phyloP scores from a whole-genome alignment of 2,113 vertebrate species.

The Ivindomyrus marchei region DNA sequence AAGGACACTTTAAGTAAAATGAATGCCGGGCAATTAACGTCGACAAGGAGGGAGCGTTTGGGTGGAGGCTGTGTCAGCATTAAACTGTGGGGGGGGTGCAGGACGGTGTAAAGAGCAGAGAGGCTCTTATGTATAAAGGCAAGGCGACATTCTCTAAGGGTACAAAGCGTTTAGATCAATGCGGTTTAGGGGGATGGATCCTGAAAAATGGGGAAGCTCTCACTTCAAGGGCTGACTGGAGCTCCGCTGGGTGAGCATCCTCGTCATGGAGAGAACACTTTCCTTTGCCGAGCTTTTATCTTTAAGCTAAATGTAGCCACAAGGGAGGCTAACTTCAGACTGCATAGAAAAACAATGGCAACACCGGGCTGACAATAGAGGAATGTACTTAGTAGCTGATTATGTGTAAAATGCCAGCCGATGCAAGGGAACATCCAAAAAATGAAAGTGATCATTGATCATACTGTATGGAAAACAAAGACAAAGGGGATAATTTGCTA shows the following conservation, averaged over 20 bases:
- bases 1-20: conserved; percentile 13
- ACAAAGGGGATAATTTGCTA: neutral
- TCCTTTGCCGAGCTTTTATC: neutral
- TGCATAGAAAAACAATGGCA: neutral
- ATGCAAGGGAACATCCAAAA: neutral
- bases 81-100: neutral
- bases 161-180: neutral
- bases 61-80: neutral
- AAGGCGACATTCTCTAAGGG: neutral
- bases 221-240: neutral
- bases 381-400: neutral
- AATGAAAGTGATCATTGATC: neutral
- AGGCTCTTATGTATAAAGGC: neutral
- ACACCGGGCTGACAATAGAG: neutral
- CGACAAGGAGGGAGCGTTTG: neutral
- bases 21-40: neutral
- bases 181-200: neutral
- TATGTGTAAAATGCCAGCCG: neutral
- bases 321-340: neutral
- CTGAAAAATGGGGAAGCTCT: neutral
- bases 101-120: neutral
- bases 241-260: neutral
- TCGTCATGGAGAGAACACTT: neutral
- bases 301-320: neutral
- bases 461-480: neutral